Percentiles rank a stretch among this genome's conserved stretches.
Conservation (phyloP, 2,888 invertebrate species). For the Sinhomidia bicolor region DNA sequence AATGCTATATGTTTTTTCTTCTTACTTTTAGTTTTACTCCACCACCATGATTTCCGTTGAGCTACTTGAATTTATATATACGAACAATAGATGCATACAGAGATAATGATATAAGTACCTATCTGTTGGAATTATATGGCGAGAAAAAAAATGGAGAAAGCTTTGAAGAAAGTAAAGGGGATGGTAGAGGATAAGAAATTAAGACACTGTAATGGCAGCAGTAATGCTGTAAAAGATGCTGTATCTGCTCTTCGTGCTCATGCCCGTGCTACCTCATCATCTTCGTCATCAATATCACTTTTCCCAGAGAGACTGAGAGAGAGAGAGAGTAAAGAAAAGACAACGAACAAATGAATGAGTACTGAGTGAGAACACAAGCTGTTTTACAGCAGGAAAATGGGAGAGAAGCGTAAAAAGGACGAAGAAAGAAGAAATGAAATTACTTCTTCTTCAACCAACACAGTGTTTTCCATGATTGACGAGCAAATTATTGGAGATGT, state of each 20-base stretch:
- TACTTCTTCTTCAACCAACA: constrained; percentile 44
- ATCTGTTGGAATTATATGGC: no score
- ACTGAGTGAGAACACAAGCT: not conserved
- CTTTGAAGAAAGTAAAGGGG: constrained; percentile 10
- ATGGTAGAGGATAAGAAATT: constrained; percentile 64
- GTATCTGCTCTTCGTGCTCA: constrained; percentile 52
- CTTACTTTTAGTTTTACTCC: not conserved
- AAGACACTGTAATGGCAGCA: constrained; percentile 49
- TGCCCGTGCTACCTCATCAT: constrained; percentile 50
- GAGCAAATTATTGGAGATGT: constrained; percentile 66
- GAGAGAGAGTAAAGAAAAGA: constrained; percentile 46
- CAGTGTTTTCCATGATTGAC: constrained; percentile 66
- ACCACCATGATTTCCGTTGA: not conserved
- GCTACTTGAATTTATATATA: no score
- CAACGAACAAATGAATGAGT: constrained; percentile 66
- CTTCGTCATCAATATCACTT: constrained; percentile 67
- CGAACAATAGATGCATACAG: no score
- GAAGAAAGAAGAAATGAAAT: constrained; percentile 60
- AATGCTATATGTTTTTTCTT: not conserved
- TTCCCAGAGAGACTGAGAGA: constrained; percentile 45
- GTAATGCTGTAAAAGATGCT: constrained; percentile 35
- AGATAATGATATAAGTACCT: no score
- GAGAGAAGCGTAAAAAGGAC: constrained; percentile 23
- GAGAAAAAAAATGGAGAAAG: constrained; percentile 18
- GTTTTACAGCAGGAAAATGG: not conserved